Conservation (phyloP, 2,888 invertebrate species). For the Monoplex corrugatus region DNA sequence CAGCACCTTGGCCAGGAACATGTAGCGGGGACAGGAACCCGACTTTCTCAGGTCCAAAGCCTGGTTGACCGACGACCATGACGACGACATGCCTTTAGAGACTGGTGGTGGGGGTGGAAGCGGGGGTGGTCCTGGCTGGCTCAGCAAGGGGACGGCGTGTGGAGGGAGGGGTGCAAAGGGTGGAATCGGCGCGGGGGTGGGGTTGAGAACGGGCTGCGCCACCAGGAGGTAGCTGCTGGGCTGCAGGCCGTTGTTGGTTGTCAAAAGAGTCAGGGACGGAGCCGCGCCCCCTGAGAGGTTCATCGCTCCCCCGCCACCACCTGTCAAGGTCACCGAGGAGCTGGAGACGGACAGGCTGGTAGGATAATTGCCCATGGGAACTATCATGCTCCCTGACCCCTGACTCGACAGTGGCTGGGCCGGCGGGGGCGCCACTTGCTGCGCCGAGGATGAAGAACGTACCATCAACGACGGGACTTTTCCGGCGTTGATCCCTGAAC, state of each 20-base stretch:
- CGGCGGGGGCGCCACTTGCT: neutral
- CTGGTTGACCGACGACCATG: neutral
- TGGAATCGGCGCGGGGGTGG: slow-evolving; percentile 9
- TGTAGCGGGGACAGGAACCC: slow-evolving; percentile 47
- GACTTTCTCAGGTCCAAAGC: slow-evolving; percentile 8
- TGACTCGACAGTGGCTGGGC: neutral
- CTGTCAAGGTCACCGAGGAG: neutral
- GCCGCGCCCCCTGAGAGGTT: slow-evolving; percentile 1
- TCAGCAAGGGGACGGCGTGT: slow-evolving; percentile 8
- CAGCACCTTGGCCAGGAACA: slow-evolving; percentile 77
- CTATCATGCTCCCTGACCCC: neutral
- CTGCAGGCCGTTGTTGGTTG: slow-evolving; percentile 16
- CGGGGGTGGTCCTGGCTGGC: neutral
- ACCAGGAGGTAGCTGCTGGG: slow-evolving; percentile 36
- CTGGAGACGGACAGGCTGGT: neutral
- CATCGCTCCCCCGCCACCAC: neutral
- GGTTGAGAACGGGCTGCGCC: neutral
- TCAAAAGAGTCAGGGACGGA: slow-evolving; percentile 3
- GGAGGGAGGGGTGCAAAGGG: slow-evolving; percentile 29
- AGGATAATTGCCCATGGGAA: neutral
- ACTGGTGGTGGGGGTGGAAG: neutral
- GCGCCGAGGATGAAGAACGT: neutral
- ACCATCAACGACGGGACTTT: neutral
- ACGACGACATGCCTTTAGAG: neutral
- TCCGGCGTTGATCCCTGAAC: neutral